Evolutionary conservation across 1,140 invertebrate genomes (phyloP).

Genomic region (Bombus consobrinus): DNA sequence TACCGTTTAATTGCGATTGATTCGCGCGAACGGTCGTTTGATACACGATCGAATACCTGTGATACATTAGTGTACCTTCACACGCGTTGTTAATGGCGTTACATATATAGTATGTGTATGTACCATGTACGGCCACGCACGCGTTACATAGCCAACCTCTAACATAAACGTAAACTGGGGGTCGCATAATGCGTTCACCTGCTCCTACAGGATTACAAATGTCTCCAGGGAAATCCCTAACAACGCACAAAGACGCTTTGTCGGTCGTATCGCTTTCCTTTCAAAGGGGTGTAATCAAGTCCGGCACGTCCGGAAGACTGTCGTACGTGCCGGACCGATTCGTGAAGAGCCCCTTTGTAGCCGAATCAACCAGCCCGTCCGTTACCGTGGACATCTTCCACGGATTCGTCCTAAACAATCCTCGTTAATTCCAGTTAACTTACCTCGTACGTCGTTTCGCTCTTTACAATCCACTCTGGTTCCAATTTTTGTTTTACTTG

Average conservation of each 20-base stretch:
- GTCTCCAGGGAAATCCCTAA: constrained; percentile 30
- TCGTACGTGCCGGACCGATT: constrained; percentile 47
- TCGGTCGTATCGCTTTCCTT: constrained; percentile 66
- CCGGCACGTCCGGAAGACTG: constrained; percentile 55
- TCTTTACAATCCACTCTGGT: background rate
- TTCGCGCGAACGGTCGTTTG: background rate
- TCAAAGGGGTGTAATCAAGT: constrained; percentile 64
- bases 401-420: background rate
- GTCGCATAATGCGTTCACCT: constrained; percentile 37
- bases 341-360: constrained; percentile 60
- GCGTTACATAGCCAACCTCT: constrained; percentile 5
- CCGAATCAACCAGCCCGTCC: constrained; percentile 26
- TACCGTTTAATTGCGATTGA: background rate
- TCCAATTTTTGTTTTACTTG: background rate
- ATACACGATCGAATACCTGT: constrained; percentile 6
- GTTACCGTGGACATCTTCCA: background rate
- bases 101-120: background rate
- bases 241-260: constrained; percentile 50
- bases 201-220: constrained; percentile 39
- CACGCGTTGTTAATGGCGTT: constrained; percentile 33
- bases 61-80: background rate
- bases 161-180: constrained; percentile 5
- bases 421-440: background rate
- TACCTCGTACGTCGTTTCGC: no score
- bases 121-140: background rate